Conservation (phyloP, 2,888 invertebrate genomes). For the Lasioglossum morio region DNA sequence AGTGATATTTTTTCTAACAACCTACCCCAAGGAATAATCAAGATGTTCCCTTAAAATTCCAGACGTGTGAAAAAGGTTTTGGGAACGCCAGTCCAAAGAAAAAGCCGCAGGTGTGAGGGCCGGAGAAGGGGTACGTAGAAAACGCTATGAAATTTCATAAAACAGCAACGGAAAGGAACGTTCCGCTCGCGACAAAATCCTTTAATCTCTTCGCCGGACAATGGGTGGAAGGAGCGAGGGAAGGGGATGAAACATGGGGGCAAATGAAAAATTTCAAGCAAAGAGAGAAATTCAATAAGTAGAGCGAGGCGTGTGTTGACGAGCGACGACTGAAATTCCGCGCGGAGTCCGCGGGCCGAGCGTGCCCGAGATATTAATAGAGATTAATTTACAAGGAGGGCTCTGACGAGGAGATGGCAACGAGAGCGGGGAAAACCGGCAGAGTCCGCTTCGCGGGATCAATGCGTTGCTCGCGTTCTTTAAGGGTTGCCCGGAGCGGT, state of each 20-base stretch:
- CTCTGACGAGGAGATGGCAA: neutral
- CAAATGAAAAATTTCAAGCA: constrained; percentile 1
- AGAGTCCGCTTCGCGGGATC: constrained; percentile 43
- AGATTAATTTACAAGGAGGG: constrained; percentile 31
- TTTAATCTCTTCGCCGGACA: neutral
- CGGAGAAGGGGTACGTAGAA: neutral
- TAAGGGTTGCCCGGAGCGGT: neutral
- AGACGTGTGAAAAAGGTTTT: too few relatives aligned
- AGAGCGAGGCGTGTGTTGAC: constrained; percentile 4
- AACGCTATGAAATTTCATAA: neutral
- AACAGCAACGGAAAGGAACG: neutral
- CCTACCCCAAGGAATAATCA: too few relatives aligned
- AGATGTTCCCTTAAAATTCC: too few relatives aligned
- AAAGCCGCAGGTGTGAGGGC: too few relatives aligned
- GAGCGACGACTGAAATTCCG: constrained; percentile 23
- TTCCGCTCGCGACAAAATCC: neutral
- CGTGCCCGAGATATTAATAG: constrained; percentile 46
- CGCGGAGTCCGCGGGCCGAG: neutral
- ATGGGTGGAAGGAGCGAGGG: neutral
- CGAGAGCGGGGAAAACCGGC: neutral
- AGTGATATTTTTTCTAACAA: too few relatives aligned
- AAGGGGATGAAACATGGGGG: neutral
- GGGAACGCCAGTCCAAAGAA: too few relatives aligned
- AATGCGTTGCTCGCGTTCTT: constrained; percentile 56
- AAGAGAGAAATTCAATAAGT: constrained; percentile 5